These are phyloP conservation scores for Oxyruncus cristatus DNA, from an alignment of 2,113 vertebrate genomes.

Conservation along the genomic window DNA sequence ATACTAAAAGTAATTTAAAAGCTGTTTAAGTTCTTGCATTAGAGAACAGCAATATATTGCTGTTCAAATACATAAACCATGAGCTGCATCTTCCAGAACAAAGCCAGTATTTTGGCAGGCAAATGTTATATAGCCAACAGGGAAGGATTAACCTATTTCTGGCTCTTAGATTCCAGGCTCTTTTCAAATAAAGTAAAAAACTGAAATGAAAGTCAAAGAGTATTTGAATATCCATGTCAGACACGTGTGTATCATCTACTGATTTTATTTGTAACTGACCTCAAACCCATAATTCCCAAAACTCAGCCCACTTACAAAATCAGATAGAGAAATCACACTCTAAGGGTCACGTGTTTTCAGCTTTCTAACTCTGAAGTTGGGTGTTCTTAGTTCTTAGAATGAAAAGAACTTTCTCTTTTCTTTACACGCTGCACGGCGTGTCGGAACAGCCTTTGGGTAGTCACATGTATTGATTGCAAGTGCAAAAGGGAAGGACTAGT, in stretches of 20 bases:
- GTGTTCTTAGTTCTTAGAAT: background rate
- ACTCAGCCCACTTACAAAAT: background rate
- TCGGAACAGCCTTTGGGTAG: background rate
- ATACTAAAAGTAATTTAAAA: background rate
- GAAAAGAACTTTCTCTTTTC: background rate
- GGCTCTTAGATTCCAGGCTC: background rate
- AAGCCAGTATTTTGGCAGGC: background rate
- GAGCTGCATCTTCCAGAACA: background rate
- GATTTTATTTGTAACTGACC: background rate
- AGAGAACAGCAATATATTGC: background rate
- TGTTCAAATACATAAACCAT: background rate
- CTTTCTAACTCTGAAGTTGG: background rate
- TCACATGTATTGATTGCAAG: background rate
- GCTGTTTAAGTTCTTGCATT: background rate
- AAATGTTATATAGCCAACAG: background rate
- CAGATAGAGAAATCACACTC: background rate
- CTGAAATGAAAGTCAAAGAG: background rate
- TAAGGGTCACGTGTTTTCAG: background rate
- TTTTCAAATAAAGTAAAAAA: background rate
- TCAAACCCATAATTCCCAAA: background rate
- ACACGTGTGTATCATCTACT: background rate
- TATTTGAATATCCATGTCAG: background rate
- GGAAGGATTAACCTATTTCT: constrained; percentile 21
- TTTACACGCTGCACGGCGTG: background rate
- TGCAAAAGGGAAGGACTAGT: background rate